Conservation (phyloP, 2,888 invertebrate genomes). For the Phalangium opilio region DNA sequence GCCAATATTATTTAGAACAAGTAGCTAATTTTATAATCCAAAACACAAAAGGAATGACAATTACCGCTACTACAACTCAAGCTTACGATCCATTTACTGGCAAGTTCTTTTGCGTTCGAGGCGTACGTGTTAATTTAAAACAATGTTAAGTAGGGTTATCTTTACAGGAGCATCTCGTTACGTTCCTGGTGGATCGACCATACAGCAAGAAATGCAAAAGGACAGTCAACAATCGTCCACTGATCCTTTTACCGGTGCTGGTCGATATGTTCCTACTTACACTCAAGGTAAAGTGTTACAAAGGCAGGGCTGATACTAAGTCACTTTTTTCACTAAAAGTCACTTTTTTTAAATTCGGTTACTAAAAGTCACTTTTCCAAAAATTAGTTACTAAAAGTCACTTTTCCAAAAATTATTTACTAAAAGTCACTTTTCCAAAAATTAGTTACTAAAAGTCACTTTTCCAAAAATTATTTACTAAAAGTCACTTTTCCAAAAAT, state of each 20-base stretch:
- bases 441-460: too few species aligned
- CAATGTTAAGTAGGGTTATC: neutral
- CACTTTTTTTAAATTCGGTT: too few species aligned
- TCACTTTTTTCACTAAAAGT: too few species aligned
- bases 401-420: too few species aligned
- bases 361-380: too few species aligned
- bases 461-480: too few species aligned
- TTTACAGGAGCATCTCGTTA: neutral
- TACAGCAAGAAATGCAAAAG: too few species aligned
- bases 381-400: too few species aligned
- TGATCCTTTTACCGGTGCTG: slow-evolving; percentile 1
- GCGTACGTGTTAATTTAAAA: neutral
- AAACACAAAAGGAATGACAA: slow-evolving; percentile 2
- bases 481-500: too few species aligned
- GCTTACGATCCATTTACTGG: slow-evolving; percentile 5
- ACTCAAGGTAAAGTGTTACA: neutral
- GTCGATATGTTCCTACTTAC: neutral
- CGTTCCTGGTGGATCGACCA: neutral
- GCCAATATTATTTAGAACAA: slow-evolving; percentile 5
- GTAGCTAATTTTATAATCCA: slow-evolving; percentile 4
- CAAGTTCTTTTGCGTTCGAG: neutral
- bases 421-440: too few species aligned
- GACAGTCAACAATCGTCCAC: too few species aligned
- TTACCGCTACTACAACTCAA: neutral
- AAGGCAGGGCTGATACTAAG: too few species aligned